A percentile compares a stretch with the other conserved stretches of the same genome.
Conservation (phyloP, 1,140 invertebrate genomes). For the Idris sp. region DNA sequence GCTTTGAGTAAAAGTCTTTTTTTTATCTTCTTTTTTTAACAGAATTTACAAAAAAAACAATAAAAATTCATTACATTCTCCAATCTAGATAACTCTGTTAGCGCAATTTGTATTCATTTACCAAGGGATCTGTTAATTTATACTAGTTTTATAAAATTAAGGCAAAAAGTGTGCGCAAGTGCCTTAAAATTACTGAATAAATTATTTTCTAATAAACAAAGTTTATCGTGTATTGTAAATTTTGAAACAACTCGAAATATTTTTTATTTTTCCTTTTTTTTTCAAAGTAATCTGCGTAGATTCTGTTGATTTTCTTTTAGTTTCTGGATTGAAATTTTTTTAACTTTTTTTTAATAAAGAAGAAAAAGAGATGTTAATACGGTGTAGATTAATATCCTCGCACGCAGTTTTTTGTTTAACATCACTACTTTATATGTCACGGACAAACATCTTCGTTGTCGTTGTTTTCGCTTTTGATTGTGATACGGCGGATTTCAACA, state of each 20-base stretch:
- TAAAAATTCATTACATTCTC: too few species aligned
- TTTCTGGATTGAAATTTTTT: too few species aligned
- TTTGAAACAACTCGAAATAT: not conserved
- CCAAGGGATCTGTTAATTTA: conserved; percentile 31
- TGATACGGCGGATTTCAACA: conserved; percentile 62
- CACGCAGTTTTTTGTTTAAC: conserved; percentile 69
- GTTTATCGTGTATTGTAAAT: conserved; percentile 15
- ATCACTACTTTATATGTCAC: conserved; percentile 61
- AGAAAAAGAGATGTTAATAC: conserved; percentile 8
- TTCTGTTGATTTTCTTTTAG: not conserved
- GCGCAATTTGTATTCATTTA: conserved; percentile 34
- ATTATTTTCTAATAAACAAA: conserved; percentile 68
- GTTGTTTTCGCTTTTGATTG: conserved; percentile 68
- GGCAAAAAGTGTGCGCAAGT: conserved; percentile 56
- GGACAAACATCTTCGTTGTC: conserved; percentile 65
- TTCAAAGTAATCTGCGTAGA: conserved; percentile 23
- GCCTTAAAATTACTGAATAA: conserved; percentile 72
- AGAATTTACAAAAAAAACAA: too few species aligned
- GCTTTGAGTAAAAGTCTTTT: too few species aligned
- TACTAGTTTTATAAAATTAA: conserved; percentile 31
- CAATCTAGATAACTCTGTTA: conserved; percentile 21
- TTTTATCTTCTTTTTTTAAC: too few species aligned
- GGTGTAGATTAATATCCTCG: conserved; percentile 44
- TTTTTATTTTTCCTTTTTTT: not conserved
- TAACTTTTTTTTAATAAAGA: too few species aligned